A percentile compares a stretch with the other conserved stretches of the same genome.
phyloP scores from a whole-genome alignment of 2,113 vertebrate genomes.

The Opisthocomus hoazin region DNA sequence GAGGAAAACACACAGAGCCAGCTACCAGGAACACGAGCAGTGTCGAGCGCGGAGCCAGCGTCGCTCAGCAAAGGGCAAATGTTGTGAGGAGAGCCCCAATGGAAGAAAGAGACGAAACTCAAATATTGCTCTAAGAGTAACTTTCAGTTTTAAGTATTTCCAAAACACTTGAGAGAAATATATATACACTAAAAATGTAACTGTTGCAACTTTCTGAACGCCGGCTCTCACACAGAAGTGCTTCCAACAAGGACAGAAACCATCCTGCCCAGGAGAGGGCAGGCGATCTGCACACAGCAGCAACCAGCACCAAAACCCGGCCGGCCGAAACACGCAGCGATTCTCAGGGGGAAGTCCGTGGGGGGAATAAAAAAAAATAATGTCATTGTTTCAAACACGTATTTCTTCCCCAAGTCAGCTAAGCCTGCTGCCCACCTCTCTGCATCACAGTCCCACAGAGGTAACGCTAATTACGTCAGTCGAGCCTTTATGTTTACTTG shows the following conservation, averaged over 20 bases:
- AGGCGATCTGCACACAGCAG: not conserved
- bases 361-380: too few species aligned
- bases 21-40: not conserved
- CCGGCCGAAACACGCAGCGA: fast-evolving
- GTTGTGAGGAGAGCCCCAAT: not conserved
- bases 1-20: not conserved
- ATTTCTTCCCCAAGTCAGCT: not conserved
- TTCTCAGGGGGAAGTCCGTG: not conserved
- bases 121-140: not conserved
- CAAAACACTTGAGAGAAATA: not conserved
- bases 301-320: not conserved
- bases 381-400: not conserved
- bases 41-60: not conserved
- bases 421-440: not conserved
- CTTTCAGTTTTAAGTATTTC: not conserved
- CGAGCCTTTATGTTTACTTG: not conserved
- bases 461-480: not conserved
- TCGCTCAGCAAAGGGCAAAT: not conserved
- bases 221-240: not conserved
- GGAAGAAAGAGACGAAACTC: not conserved
- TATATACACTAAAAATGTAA: not conserved
- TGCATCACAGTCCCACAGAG: not conserved
- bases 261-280: not conserved
- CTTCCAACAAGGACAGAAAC: not conserved
- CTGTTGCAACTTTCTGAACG: not conserved